Percentiles rank a stretch among this genome's conserved stretches.
Conservation (phyloP, 2,113 vertebrate species). For the Petroica traversi region DNA sequence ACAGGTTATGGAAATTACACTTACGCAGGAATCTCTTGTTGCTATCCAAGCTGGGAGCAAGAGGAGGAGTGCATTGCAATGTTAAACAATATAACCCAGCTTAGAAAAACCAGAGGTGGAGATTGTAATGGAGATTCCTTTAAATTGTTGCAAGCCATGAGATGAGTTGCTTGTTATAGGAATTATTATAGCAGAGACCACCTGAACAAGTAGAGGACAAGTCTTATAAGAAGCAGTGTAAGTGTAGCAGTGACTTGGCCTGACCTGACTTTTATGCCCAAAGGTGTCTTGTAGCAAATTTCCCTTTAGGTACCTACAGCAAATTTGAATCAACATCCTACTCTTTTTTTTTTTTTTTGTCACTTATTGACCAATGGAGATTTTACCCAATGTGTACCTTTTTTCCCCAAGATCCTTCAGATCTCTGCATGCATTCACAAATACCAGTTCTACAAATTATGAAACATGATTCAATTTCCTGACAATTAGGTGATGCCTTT, state of each 20-base stretch:
- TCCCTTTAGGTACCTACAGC: background rate
- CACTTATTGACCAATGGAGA: background rate
- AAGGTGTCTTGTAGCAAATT: background rate
- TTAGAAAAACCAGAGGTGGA: background rate
- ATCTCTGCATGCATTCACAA: background rate
- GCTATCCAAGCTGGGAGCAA: background rate
- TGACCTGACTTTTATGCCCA: background rate
- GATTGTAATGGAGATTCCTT: background rate
- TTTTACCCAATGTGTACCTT: background rate
- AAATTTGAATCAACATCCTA: background rate
- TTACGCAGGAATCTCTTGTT: background rate
- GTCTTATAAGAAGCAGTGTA: background rate
- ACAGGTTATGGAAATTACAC: background rate
- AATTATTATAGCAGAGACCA: background rate
- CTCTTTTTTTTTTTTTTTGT: background rate
- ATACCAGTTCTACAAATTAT: background rate
- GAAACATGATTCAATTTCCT: background rate
- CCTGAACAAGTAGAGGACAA: background rate
- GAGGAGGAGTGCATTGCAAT: background rate
- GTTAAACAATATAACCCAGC: background rate
- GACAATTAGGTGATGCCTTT: background rate
- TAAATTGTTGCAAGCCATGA: accelerated
- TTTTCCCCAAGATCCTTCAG: background rate
- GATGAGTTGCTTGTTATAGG: background rate
- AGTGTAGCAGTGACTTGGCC: background rate